phyloP scores from a whole-genome alignment of 2,797 vertebrate species.

The Trichosurus vulpecula region DNA sequence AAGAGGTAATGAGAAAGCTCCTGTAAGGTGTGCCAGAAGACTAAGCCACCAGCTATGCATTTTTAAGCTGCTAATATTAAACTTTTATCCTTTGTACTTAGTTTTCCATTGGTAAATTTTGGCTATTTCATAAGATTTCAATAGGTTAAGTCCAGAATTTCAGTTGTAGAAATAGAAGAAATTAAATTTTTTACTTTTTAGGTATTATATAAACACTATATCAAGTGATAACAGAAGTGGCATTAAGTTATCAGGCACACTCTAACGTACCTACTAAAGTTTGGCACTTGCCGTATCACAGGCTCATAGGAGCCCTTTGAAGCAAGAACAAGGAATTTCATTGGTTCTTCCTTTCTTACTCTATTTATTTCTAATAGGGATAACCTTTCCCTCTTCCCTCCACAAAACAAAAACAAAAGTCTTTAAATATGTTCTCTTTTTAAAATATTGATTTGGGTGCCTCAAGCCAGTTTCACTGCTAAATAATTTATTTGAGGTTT shows the following conservation, averaged over 20 bases:
- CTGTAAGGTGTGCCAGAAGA: neutral
- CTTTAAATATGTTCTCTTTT: neutral
- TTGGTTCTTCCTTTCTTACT: neutral
- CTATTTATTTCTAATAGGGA: neutral
- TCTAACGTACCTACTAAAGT: neutral
- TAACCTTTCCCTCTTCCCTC: neutral
- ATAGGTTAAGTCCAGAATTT: neutral
- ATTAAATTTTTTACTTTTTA: neutral
- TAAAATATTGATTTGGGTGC: neutral
- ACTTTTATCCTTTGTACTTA: constrained; percentile 2
- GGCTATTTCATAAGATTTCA: neutral
- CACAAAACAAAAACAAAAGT: neutral
- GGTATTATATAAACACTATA: neutral
- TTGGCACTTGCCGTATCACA: neutral
- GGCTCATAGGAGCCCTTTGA: neutral
- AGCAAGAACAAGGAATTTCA: neutral
- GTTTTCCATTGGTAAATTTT: neutral
- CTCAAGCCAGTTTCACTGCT: neutral
- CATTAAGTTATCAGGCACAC: neutral
- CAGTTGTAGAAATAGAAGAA: neutral
- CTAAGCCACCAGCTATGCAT: neutral
- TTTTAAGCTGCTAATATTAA: neutral
- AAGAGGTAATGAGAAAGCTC: neutral
- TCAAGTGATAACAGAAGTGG: neutral
- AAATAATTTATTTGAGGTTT: neutral